These are phyloP conservation scores for Muscicapa comitata DNA, from an alignment of 2,797 vertebrate genomes.

Conservation along the genomic window DNA sequence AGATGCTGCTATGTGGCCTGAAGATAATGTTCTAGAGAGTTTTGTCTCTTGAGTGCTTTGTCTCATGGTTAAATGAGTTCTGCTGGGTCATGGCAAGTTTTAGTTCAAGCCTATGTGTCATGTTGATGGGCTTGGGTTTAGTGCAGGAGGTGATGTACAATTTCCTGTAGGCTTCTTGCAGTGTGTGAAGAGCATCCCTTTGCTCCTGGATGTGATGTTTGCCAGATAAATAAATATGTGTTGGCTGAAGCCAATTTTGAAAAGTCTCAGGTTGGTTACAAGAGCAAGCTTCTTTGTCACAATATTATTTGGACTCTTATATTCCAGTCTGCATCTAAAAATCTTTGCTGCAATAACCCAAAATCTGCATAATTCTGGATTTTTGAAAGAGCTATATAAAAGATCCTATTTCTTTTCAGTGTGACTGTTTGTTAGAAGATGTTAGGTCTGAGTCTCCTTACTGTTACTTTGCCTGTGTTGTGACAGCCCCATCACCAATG, in stretches of 20 bases:
- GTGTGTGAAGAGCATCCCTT: background rate
- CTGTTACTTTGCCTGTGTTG: background rate
- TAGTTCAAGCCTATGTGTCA: background rate
- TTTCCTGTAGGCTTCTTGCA: background rate
- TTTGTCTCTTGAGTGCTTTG: background rate
- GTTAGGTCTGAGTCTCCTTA: background rate
- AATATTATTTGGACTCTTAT: background rate
- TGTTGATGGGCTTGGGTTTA: background rate
- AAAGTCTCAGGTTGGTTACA: background rate
- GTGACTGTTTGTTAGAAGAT: background rate
- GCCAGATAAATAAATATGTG: background rate
- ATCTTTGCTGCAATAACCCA: background rate
- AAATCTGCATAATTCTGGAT: background rate
- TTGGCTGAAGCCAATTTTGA: background rate
- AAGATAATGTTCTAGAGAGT: background rate
- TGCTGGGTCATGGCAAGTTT: background rate
- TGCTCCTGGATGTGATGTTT: background rate
- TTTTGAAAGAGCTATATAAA: background rate
- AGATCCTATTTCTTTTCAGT: background rate
- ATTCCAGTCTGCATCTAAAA: background rate
- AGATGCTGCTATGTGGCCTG: background rate
- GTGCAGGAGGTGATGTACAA: background rate
- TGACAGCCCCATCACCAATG: background rate
- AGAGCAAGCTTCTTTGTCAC: background rate
- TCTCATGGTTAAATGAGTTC: background rate